Evolutionary conservation across 2,888 invertebrate species (phyloP).

Genomic region (Pseudoips prasinana): DNA sequence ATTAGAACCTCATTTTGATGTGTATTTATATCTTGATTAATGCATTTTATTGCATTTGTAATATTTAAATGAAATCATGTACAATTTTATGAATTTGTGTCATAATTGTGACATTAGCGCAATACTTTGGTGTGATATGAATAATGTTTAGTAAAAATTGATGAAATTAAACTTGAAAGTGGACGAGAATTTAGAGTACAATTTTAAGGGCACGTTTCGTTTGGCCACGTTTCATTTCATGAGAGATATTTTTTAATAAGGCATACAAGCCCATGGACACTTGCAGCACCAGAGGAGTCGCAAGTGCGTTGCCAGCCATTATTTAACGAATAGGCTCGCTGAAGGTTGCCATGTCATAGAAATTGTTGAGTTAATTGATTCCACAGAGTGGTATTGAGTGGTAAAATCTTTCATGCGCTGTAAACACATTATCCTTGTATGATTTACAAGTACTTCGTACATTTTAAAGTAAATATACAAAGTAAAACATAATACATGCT

Average conservation of each 20-base stretch:
- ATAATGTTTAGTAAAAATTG: background rate
- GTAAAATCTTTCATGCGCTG: too few relatives aligned
- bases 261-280: background rate
- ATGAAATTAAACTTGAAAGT: background rate
- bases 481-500: too few relatives aligned
- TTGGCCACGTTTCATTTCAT: background rate
- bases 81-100: conserved; percentile 3
- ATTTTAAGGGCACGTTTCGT: background rate
- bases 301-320: too few relatives aligned
- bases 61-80: conserved; percentile 12
- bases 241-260: background rate
- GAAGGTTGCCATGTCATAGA: too few relatives aligned
- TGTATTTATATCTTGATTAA: conserved; percentile 25
- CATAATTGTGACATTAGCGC: background rate
- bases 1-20: conserved; percentile 37
- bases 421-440: too few relatives aligned
- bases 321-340: too few relatives aligned
- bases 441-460: too few relatives aligned
- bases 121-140: background rate
- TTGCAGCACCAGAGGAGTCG: too few relatives aligned
- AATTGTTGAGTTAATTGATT: too few relatives aligned
- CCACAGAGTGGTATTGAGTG: too few relatives aligned
- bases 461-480: too few relatives aligned
- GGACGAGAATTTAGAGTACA: background rate
- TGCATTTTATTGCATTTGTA: conserved; percentile 30